Conservation (phyloP, 2,113 vertebrate species). For the Garra rufa region DNA sequence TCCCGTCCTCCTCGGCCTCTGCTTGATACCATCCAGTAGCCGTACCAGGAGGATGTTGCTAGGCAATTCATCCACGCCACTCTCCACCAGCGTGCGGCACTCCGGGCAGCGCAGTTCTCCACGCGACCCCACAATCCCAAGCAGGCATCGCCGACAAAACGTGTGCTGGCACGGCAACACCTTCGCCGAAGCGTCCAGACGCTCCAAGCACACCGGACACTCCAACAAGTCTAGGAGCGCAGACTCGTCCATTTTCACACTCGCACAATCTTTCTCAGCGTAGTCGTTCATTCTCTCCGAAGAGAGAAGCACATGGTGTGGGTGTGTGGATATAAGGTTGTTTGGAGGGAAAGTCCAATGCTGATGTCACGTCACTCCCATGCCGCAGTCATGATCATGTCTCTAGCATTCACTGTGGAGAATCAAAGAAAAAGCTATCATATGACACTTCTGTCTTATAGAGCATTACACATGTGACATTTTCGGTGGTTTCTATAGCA, state of each 20-base stretch:
- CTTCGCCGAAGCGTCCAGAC: constrained; percentile 94
- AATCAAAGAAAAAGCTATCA: constrained; percentile 55
- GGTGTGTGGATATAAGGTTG: neutral
- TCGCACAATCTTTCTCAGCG: constrained; percentile 37
- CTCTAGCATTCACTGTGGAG: constrained; percentile 65
- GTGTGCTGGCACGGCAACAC: constrained; percentile 98
- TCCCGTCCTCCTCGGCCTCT: constrained; percentile 85
- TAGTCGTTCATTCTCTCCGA: constrained; percentile 40
- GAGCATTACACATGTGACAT: neutral
- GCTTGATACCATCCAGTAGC: constrained; percentile 97
- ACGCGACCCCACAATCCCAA: constrained; percentile 92
- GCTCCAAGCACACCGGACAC: constrained; percentile 97
- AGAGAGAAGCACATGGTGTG: constrained; percentile 44
- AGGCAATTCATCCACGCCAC: constrained; percentile 92
- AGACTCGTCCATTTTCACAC: constrained; percentile 92
- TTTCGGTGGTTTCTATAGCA: neutral
- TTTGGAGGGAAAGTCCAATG: constrained; percentile 51
- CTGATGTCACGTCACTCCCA: constrained; percentile 91
- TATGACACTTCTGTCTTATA: neutral
- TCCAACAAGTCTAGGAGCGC: constrained; percentile 94
- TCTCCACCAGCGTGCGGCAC: constrained; percentile 94
- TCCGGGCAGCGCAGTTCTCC: constrained; percentile 95
- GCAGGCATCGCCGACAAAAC: constrained; percentile 94
- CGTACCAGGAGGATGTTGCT: constrained; percentile 97
- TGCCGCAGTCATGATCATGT: constrained; percentile 79